Evolutionary conservation across 2,797 vertebrate genomes (phyloP).

Genomic region (Myripristis murdjan): DNA sequence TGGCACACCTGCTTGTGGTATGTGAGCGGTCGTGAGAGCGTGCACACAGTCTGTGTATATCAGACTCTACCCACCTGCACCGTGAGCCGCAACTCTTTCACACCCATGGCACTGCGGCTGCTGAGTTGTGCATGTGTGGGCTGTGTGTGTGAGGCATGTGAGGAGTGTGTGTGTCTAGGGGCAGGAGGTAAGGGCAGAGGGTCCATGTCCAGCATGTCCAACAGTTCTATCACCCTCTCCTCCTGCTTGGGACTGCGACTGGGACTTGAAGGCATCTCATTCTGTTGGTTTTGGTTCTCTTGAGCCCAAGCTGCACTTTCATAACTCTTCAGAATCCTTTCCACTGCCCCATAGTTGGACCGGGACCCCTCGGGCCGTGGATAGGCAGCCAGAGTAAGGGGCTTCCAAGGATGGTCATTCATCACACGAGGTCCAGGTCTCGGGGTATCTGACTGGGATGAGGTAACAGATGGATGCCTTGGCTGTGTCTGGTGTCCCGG

Average conservation of each 20-base stretch:
- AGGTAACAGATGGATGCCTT: constrained; percentile 52
- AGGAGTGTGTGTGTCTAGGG: constrained; percentile 55
- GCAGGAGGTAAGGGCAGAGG: constrained; percentile 71
- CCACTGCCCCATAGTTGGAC: constrained; percentile 96
- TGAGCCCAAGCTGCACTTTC: constrained; percentile 85
- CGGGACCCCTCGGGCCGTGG: constrained; percentile 93
- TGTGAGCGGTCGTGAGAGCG: constrained; percentile 10
- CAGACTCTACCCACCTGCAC: constrained; percentile 81
- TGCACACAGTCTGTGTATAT: constrained; percentile 7
- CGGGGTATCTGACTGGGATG: constrained; percentile 64
- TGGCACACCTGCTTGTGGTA: constrained; percentile 2
- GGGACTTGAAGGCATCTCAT: constrained; percentile 42
- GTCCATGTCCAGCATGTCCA: constrained; percentile 87
- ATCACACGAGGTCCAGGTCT: constrained; percentile 79
- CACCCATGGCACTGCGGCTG: constrained; percentile 60
- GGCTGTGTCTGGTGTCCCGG: constrained; percentile 49
- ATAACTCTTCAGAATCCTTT: constrained; percentile 94
- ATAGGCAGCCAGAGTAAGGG: constrained; percentile 92
- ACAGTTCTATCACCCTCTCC: constrained; percentile 79
- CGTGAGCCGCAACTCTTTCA: constrained; percentile 71
- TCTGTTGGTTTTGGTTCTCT: constrained; percentile 68
- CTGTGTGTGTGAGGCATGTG: constrained; percentile 47
- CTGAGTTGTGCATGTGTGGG: constrained; percentile 59
- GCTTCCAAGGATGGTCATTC: constrained; percentile 92
- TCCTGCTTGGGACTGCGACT: constrained; percentile 74